Base-by-base conservation (phyloP, 2,888 invertebrate species). In the Morinoia aosen region DNA sequence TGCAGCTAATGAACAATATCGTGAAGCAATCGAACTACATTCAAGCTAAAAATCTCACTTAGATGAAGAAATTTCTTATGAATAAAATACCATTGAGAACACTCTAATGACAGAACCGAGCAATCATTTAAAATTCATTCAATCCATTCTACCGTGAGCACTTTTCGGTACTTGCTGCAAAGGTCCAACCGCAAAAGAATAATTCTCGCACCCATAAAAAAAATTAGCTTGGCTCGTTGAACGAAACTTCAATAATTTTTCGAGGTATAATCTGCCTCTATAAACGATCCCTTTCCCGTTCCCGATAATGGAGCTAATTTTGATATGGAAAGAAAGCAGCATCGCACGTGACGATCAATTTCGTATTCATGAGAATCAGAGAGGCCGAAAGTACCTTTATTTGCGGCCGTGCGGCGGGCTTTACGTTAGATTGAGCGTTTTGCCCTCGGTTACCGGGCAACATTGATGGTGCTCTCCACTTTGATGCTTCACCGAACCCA, bases 321-420 rank as follows among this genome's bases (percentile, higher is more conserved):
- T 48, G n/a, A 93, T 11, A 57, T 93, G 58, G 93, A 93, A 90
- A 93, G 91, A 93, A 93, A 93, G 93, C 93, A 93, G 57, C 93
- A 93, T 93, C 93, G 93, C 93, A 57, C 93, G 93, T 93, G 93
- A 39, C 57, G 93, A 93, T 93, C 93, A 93, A 93, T 93, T 93
- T 25, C 39, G 93, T 93, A 93, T 93, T 93, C 93, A 93, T 93
- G 93, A 93, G 93, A 56, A 93, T 93, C 57, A 14, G 93, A 56
- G 58, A 14, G 33, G 40, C 57, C 57, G 57, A 57, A 33, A 93
- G n/a, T 48, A 93, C 56, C 57, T 93, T 33, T 93, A 93, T 93
- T 93, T 93, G 48, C 58, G 25, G 7, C 11, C 19, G 33, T 10
- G 93, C n/a, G 16, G 3, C 16, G 58, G 57, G 57, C 11, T 57